A percentile compares a stretch with the other conserved stretches of the same genome.
Conservation (phyloP, 2,797 vertebrate genomes). For the Sciurus vulgaris region DNA sequence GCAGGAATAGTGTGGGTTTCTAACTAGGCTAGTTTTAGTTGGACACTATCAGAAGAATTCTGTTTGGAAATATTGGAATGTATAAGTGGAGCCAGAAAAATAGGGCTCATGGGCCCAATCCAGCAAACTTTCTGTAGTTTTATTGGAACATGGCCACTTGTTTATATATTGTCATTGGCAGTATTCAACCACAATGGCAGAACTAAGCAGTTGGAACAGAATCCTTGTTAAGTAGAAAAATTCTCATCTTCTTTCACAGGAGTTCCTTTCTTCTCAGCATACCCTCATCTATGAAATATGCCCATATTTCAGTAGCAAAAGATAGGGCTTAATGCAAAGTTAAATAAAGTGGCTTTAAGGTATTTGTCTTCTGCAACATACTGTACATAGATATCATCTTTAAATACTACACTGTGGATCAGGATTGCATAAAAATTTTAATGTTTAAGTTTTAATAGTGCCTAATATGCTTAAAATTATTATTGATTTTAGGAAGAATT, state of each 20-base stretch:
- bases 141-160: background rate
- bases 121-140: background rate
- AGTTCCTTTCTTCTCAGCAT: background rate
- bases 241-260: background rate
- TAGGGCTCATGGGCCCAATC: background rate
- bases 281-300: background rate
- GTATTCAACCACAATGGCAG: background rate
- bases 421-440: background rate
- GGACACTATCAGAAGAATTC: background rate
- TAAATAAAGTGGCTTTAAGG: background rate
- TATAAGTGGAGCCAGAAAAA: background rate
- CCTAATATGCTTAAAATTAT: background rate
- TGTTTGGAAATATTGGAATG: background rate
- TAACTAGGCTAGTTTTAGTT: background rate
- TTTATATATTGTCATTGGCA: background rate
- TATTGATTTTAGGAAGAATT: background rate
- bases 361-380: background rate
- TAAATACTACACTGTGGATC: background rate
- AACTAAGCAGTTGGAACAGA: background rate
- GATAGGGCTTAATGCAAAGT: background rate
- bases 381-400: background rate
- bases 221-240: background rate
- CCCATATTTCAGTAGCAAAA: background rate
- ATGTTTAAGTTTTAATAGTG: background rate
- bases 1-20: background rate